These are phyloP conservation scores for Hyles euphorbiae DNA, from an alignment of 1,140 invertebrate species.

Conservation along the genomic window DNA sequence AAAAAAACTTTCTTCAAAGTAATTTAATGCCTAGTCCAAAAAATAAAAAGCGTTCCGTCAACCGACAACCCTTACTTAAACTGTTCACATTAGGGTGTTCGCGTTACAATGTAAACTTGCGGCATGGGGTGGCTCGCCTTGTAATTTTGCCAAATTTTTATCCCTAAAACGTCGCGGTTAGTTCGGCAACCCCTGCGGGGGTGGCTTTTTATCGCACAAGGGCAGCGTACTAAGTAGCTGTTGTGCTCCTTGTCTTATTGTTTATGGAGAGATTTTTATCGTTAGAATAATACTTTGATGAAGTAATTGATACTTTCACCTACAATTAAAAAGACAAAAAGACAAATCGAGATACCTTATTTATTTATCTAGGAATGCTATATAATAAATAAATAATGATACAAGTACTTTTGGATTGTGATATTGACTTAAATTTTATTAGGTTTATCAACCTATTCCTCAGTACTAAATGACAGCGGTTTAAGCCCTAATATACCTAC, in stretches of 20 bases:
- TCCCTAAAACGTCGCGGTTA: slow-evolving; percentile 45
- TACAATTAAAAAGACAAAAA: no score
- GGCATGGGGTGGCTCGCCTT: slow-evolving; percentile 52
- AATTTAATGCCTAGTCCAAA: neutral
- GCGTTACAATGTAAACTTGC: slow-evolving; percentile 68
- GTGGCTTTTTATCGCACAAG: slow-evolving; percentile 45
- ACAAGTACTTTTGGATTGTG: no score
- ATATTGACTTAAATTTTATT: no score
- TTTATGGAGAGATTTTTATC: slow-evolving; percentile 8
- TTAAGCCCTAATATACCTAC: no score
- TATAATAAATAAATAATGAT: no score
- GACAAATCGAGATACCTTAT: no score
- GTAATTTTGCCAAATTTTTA: slow-evolving; percentile 72
- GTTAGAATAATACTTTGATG: neutral
- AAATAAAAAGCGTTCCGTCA: neutral
- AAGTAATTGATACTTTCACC: no score
- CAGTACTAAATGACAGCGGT: no score
- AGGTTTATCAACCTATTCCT: no score
- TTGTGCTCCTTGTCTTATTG: slow-evolving; percentile 32
- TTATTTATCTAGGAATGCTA: no score
- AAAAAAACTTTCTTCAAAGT: no score
- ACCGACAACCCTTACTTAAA: slow-evolving; percentile 55
- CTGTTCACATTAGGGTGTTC: slow-evolving; percentile 67
- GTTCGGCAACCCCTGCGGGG: slow-evolving; percentile 32
- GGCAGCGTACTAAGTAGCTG: slow-evolving; percentile 39